These are phyloP conservation scores for Antheraea yamamai DNA, from an alignment of 2,888 invertebrate genomes.

Conservation along the genomic window DNA sequence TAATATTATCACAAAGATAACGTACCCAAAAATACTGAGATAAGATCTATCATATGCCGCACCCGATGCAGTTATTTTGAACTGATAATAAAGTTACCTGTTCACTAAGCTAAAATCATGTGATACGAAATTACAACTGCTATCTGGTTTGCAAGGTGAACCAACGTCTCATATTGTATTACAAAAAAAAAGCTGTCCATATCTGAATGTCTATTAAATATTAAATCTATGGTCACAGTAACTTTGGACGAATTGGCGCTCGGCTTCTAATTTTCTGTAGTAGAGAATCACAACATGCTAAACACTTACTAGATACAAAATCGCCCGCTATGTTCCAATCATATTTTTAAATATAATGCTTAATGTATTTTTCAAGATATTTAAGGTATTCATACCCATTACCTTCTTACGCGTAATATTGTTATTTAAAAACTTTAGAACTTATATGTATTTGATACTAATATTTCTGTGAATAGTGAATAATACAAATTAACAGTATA, in stretches of 20 bases:
- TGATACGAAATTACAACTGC: background rate
- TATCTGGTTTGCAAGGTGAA: background rate
- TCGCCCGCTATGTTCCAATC: background rate
- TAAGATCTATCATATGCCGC: background rate
- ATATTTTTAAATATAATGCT: background rate
- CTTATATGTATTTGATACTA: too few relatives aligned
- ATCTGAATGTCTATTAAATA: background rate
- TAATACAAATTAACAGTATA: too few relatives aligned
- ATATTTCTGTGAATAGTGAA: too few relatives aligned
- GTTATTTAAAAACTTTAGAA: background rate
- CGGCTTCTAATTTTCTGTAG: background rate
- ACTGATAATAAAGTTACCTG: background rate
- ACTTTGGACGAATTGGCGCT: background rate
- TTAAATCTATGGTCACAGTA: background rate
- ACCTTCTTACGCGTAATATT: background rate
- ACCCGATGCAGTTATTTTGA: background rate
- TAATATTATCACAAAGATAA: background rate
- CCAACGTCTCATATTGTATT: too few relatives aligned
- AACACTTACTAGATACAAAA: background rate
- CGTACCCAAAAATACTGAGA: background rate
- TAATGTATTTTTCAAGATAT: background rate
- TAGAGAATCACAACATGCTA: background rate
- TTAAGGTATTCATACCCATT: background rate
- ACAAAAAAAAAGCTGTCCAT: background rate
- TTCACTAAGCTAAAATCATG: background rate